Conservation (phyloP, 2,888 invertebrate species). For the Plusia festucae region DNA sequence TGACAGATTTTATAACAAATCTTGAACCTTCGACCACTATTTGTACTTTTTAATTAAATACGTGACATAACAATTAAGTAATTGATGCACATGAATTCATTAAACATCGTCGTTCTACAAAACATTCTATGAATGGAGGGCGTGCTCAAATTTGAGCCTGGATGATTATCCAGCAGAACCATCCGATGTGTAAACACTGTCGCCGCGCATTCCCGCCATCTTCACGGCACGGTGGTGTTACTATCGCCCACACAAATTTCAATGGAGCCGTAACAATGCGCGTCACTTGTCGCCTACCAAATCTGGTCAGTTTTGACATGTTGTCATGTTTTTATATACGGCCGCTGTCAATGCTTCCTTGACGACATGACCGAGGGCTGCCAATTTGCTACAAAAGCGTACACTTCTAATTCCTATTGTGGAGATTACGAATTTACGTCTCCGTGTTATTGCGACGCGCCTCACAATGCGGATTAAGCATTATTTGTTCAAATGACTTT, state of each 20-base stretch:
- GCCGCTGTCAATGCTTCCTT: slow-evolving; percentile 79
- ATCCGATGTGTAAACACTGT: slow-evolving; percentile 84
- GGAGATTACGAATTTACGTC: slow-evolving; percentile 77
- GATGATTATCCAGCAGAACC: slow-evolving; percentile 80
- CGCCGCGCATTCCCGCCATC: slow-evolving; percentile 67
- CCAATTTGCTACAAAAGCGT: slow-evolving; percentile 85
- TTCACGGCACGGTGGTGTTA: slow-evolving; percentile 78
- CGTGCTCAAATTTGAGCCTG: slow-evolving; percentile 78
- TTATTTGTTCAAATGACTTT: slow-evolving; percentile 86
- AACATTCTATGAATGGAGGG: slow-evolving; percentile 74
- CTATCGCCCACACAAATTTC: slow-evolving; percentile 86
- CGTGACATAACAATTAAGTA: slow-evolving; percentile 61
- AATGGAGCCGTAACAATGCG: slow-evolving; percentile 79
- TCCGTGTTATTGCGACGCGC: slow-evolving; percentile 81
- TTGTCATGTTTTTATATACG: slow-evolving; percentile 88
- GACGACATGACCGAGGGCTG: slow-evolving; percentile 78
- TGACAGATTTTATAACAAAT: not conserved
- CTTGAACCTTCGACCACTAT: not conserved
- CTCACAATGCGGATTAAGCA: slow-evolving; percentile 82
- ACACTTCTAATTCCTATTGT: slow-evolving; percentile 87
- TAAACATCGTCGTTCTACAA: slow-evolving; percentile 43
- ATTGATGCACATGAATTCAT: slow-evolving; percentile 37
- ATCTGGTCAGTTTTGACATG: slow-evolving; percentile 88
- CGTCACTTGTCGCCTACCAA: slow-evolving; percentile 86
- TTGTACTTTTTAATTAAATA: slow-evolving; percentile 57